Conservation (phyloP, 30 jellyfish, hydroid and myxozoan genomes). For the Hydractinia symbiolongicarpus region DNA sequence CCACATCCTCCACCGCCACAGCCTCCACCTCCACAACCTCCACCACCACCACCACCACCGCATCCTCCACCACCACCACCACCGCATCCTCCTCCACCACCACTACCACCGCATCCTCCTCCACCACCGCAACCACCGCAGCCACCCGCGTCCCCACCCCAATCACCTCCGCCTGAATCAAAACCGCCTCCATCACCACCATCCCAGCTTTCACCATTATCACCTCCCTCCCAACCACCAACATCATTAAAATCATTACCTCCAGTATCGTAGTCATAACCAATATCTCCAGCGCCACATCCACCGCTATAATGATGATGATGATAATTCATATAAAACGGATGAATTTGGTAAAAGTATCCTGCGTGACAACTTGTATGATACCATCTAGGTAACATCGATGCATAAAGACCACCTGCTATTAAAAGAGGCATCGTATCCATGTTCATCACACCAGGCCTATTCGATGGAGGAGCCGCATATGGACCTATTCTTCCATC, state of each 20-base stretch:
- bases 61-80: slow-evolving; percentile 49
- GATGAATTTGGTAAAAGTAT: slow-evolving; percentile 26
- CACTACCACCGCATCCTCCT: slow-evolving; percentile 41
- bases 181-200: slow-evolving; percentile 23
- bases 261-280: slow-evolving; percentile 24
- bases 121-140: slow-evolving; percentile 40
- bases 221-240: slow-evolving; percentile 43
- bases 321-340: slow-evolving; percentile 2
- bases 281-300: slow-evolving; percentile 13
- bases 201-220: slow-evolving; percentile 27
- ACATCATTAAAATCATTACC: slow-evolving; percentile 3
- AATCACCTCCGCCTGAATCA: slow-evolving; percentile 35
- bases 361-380: slow-evolving; percentile 16
- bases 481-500: slow-evolving; percentile 17
- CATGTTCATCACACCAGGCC: slow-evolving; percentile 35
- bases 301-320: slow-evolving; percentile 29
- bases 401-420: slow-evolving; percentile 50
- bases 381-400: slow-evolving; percentile 40
- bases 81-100: slow-evolving; percentile 45
- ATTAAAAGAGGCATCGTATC: slow-evolving; percentile 47
- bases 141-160: slow-evolving; percentile 49
- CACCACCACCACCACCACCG: slow-evolving; percentile 36
- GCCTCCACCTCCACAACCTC: slow-evolving; percentile 32
- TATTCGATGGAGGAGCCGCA: slow-evolving; percentile 37
- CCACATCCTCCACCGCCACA: slow-evolving; percentile 13